These are phyloP conservation scores for Telmatochromis sp. DNA, from an alignment of 2,113 vertebrate genomes.

Conservation along the genomic window DNA sequence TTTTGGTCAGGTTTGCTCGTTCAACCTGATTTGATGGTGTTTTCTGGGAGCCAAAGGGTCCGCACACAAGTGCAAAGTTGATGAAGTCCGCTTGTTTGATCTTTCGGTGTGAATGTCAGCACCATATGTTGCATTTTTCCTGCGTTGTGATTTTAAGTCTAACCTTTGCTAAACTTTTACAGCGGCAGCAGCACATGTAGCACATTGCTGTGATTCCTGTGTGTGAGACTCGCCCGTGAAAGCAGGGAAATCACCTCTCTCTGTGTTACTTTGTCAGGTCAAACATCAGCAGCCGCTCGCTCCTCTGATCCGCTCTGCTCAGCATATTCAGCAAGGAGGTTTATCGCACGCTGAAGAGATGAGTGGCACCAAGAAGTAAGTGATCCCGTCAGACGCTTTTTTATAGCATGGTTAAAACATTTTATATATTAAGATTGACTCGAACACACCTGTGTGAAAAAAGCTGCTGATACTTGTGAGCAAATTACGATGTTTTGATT, in stretches of 20 bases:
- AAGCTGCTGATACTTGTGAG: neutral
- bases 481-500: neutral
- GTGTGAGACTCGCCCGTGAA: neutral
- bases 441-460: rapidly evolving
- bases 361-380: slow-evolving; percentile 66
- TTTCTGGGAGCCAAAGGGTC: neutral
- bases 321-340: neutral
- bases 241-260: neutral
- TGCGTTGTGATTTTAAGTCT: neutral
- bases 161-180: neutral
- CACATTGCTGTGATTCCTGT: neutral
- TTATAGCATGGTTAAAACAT: rapidly evolving
- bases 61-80: rapidly evolving
- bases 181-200: neutral
- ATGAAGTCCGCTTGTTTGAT: neutral
- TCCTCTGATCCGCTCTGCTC: slow-evolving; percentile 3
- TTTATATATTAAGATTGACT: neutral
- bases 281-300: slow-evolving; percentile 25
- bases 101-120: neutral
- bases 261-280: slow-evolving; percentile 29
- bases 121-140: rapidly evolving
- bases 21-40: neutral
- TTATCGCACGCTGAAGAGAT: slow-evolving; percentile 36
- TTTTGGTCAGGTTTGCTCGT: neutral
- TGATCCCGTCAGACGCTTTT: neutral